Conservation (phyloP, 2,113 vertebrate genomes). For the Urocolius indicus region DNA sequence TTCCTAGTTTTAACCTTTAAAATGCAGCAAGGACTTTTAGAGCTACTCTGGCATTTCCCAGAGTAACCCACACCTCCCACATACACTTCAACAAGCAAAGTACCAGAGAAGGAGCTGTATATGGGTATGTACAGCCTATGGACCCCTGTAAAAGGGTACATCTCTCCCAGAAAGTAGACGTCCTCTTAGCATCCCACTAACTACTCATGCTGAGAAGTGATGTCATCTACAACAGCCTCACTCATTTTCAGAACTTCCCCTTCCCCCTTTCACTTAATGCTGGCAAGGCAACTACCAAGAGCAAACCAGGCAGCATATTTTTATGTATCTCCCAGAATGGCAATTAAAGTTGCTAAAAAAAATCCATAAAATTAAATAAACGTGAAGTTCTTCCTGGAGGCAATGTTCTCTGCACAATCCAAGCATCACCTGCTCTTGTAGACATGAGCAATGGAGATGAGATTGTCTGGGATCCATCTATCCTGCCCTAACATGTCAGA, state of each 20-base stretch:
- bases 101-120: not conserved
- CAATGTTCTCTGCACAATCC: not conserved
- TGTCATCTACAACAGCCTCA: not conserved
- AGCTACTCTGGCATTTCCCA: slow-evolving; percentile 48
- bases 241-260: not conserved
- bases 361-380: not conserved
- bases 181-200: not conserved
- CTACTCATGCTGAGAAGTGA: not conserved
- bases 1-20: slow-evolving; percentile 68
- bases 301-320: slow-evolving; percentile 2
- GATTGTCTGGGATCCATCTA: not conserved
- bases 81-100: slow-evolving; percentile 16
- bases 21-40: slow-evolving; percentile 38
- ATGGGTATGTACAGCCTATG: not conserved
- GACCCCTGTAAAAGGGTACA: not conserved
- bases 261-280: not conserved
- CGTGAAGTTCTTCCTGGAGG: not conserved
- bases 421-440: slow-evolving; percentile 8
- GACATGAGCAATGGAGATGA: not conserved
- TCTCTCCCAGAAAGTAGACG: not conserved
- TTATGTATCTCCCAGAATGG: not conserved
- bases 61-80: slow-evolving; percentile 65
- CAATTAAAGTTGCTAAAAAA: not conserved
- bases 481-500: not conserved
- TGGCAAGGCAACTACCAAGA: not conserved